Conservation (phyloP, 1,140 invertebrate species). For the Eupeodes corollae region DNA sequence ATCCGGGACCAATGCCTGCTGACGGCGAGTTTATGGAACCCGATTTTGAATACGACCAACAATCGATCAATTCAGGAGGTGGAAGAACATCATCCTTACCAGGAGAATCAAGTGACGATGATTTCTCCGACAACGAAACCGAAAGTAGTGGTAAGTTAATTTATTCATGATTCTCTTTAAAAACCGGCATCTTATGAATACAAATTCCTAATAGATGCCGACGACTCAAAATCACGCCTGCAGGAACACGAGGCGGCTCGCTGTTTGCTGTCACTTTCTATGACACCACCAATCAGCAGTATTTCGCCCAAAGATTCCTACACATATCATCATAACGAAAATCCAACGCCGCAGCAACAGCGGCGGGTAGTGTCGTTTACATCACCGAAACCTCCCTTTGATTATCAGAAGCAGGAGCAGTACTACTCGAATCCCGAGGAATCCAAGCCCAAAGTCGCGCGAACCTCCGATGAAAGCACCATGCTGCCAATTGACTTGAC, state of each 20-base stretch:
- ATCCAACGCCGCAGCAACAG: constrained; percentile 11
- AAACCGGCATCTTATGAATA: background rate
- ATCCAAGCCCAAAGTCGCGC: constrained; percentile 21
- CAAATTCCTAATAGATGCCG: constrained; percentile 39
- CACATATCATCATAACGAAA: constrained; percentile 5
- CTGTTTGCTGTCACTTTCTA: constrained; percentile 68
- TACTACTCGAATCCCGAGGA: constrained; percentile 36
- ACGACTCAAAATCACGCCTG: constrained; percentile 46
- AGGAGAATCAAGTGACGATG: constrained; percentile 50
- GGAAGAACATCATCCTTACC: constrained; percentile 38
- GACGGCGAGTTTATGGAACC: constrained; percentile 41
- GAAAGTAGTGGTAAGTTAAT: constrained; percentile 47
- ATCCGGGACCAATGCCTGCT: constrained; percentile 59
- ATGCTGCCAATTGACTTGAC: constrained; percentile 29
- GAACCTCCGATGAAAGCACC: constrained; percentile 13
- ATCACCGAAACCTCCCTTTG: constrained; percentile 33
- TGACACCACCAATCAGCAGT: constrained; percentile 35
- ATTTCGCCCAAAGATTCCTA: constrained; percentile 12
- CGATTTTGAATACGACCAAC: constrained; percentile 57
- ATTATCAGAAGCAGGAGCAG: constrained; percentile 35
- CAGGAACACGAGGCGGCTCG: constrained; percentile 81
- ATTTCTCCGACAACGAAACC: constrained; percentile 56
- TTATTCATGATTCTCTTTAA: background rate
- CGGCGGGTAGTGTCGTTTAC: constrained; percentile 32
- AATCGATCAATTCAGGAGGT: constrained; percentile 45